Base-by-base conservation (phyloP, 1,140 invertebrate species). In the Marisa cornuarietis region DNA sequence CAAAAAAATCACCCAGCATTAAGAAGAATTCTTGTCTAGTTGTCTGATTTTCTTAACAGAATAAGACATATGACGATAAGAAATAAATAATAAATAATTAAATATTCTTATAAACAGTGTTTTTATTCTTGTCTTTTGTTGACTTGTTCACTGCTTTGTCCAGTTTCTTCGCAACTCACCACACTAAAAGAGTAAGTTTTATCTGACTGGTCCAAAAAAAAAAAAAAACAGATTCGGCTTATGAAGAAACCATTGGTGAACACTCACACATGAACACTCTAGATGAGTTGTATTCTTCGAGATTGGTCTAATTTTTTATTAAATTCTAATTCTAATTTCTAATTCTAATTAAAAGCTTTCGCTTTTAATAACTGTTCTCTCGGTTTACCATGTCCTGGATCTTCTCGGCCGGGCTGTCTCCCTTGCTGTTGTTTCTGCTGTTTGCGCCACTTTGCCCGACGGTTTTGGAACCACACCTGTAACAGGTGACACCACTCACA, bases 391-490 rank as follows among this genome's bases (percentile, higher is more conserved):
- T 79, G 71, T 1, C 54, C 68, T 61, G 54, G 68, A 14, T 61
- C 71, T 52, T 71, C 68, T 58, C 71, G 54, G 62, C 71, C 68
- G 65, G 73, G 61, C 20, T 72, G 76, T 65, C 54, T 54, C 8
- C 65, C 76, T 24, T 80, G 68, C 11, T 86, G 81, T 14, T 83
- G 73, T 76, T 97, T 97, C 76, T 90, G 87, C 31, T 88, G 84
- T 82, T 99, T 99, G 74, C 98, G 94, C 98, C 98, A 99, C 91
- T 99, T 99, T 85, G 98, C 98, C 77, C 98, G 93, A 54, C 98
- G 93, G 91, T 99, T 99, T 93, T 99, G 97, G 91, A 99, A 99
- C 98, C 98, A 99, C 1, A 99, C 98, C 98, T 99, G 93, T 68
- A 7, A 68, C n/a, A n/a, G 93, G 80, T 78, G n/a, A 79, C 13